Conservation (phyloP, 2,113 vertebrate genomes). For the Bos javanicus region DNA sequence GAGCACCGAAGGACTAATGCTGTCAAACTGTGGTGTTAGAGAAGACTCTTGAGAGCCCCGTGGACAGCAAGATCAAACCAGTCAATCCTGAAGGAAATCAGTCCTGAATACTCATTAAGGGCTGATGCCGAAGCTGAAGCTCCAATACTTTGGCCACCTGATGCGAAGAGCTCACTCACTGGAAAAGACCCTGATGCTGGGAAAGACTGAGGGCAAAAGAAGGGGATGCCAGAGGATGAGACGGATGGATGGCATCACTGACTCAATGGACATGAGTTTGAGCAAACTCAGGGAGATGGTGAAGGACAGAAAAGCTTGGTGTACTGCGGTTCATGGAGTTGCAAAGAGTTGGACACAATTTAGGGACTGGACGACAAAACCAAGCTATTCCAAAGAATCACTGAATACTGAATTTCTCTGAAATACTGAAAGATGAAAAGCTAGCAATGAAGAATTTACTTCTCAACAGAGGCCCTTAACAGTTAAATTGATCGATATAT, state of each 20-base stretch:
- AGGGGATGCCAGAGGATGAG: not conserved
- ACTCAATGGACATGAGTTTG: not conserved
- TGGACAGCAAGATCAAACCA: not conserved
- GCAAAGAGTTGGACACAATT: not conserved
- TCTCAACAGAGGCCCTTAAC: not conserved
- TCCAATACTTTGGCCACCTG: not conserved
- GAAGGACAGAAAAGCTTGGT: not conserved
- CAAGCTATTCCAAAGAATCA: not conserved
- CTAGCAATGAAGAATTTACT: not conserved
- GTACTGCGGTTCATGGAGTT: not conserved
- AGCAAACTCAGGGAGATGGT: not conserved
- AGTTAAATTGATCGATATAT: not conserved
- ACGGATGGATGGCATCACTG: not conserved
- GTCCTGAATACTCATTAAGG: not conserved
- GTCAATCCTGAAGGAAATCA: not conserved
- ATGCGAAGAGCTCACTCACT: not conserved
- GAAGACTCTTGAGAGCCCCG: not conserved
- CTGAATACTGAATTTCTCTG: not conserved
- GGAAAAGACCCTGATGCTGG: not conserved
- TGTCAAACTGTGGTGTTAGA: not conserved
- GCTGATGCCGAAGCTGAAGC: not conserved
- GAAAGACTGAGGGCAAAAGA: not conserved
- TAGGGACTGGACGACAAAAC: not conserved
- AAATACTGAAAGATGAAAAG: not conserved
- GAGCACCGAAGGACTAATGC: not conserved